These are phyloP conservation scores for Clistopyga incitator DNA, from an alignment of 2,888 invertebrate genomes.

Conservation along the genomic window DNA sequence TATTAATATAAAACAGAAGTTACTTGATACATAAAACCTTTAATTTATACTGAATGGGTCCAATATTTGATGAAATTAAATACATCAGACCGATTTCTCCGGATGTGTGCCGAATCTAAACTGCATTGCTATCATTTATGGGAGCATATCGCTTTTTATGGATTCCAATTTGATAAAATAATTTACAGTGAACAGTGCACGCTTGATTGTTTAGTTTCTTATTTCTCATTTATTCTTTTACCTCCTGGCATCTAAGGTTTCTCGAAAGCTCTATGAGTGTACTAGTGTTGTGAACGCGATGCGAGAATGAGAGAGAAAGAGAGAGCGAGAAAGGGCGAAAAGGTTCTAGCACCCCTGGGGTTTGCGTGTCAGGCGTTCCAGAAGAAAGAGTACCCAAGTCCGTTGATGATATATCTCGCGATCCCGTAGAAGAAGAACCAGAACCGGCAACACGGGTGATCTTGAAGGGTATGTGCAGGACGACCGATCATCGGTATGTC, in stretches of 20 bases:
- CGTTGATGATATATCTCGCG: slow-evolving; percentile 21
- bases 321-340: neutral
- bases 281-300: neutral
- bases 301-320: too few relatives aligned
- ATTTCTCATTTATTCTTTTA: neutral
- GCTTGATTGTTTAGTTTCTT: too few relatives aligned
- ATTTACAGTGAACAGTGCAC: too few relatives aligned
- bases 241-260: neutral
- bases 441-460: slow-evolving; percentile 20
- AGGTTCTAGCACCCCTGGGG: neutral
- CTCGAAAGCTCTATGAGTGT: neutral
- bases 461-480: slow-evolving; percentile 30
- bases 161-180: too few relatives aligned
- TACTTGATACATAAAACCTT: too few relatives aligned
- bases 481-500: slow-evolving; percentile 39
- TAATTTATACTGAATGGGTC: too few relatives aligned
- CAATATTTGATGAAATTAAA: too few relatives aligned
- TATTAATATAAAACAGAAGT: too few relatives aligned
- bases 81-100: too few relatives aligned
- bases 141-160: too few relatives aligned
- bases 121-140: too few relatives aligned
- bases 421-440: slow-evolving; percentile 4
- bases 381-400: neutral
- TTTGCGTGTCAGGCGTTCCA: slow-evolving; percentile 6
- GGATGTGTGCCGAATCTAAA: too few relatives aligned